Percentiles rank a stretch among this genome's conserved stretches.
These are phyloP conservation scores for Pelagia noctiluca DNA, from an alignment of 30 jellyfish, hydroid and myxozoan species.

Conservation along the genomic window DNA sequence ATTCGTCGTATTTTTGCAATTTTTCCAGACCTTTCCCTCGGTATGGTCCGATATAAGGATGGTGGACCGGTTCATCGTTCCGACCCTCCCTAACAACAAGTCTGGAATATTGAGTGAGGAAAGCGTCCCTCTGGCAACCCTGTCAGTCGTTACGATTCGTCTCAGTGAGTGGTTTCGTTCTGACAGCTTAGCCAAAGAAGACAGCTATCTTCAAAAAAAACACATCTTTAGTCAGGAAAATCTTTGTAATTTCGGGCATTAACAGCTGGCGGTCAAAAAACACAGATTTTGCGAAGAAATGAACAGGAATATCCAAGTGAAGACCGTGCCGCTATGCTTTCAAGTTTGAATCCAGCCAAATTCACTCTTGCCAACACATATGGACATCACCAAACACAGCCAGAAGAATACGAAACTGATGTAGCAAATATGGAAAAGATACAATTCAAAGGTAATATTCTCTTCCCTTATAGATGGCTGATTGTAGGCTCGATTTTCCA, in stretches of 20 bases:
- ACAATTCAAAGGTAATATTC: background rate
- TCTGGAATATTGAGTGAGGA: too few species aligned
- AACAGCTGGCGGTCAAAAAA: slow-evolving; percentile 64
- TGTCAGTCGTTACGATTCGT: background rate
- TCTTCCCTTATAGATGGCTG: too few species aligned
- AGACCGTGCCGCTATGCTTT: background rate
- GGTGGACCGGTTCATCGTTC: too few species aligned
- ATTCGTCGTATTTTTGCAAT: too few species aligned
- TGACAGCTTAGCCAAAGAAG: slow-evolving; percentile 14
- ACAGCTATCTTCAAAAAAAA: slow-evolving; percentile 1
- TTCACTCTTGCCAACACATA: background rate
- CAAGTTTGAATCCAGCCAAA: background rate
- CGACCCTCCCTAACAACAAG: too few species aligned
- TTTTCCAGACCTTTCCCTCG: too few species aligned
- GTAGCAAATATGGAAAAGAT: background rate
- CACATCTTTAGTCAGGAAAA: slow-evolving; percentile 15
- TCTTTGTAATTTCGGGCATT: slow-evolving; percentile 20
- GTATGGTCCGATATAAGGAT: too few species aligned
- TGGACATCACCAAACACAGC: slow-evolving; percentile 12
- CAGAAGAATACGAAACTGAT: background rate
- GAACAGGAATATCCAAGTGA: slow-evolving; percentile 17
- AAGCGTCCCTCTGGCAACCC: too few species aligned
- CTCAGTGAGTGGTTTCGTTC: slow-evolving; percentile 15
- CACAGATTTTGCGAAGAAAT: slow-evolving; percentile 46
- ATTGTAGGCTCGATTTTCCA: too few species aligned